Percentiles rank a stretch among this genome's conserved stretches.
phyloP scores from a whole-genome alignment of 2,113 vertebrate genomes.

The Alces alces region DNA sequence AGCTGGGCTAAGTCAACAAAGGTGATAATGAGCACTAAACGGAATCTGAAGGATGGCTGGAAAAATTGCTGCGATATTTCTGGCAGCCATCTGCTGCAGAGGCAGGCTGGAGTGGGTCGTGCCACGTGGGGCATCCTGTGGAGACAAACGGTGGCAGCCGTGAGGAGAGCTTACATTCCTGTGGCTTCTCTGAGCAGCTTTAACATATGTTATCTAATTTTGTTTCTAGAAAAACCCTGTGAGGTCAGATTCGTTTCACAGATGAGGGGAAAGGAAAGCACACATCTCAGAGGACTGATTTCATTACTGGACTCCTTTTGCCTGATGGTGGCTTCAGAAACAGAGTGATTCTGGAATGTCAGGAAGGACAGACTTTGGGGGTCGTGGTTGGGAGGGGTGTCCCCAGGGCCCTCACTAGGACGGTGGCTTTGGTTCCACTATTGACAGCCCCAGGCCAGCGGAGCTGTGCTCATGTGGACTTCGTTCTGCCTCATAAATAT shows the following conservation, averaged over 20 bases:
- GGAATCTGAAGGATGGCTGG: slow-evolving; percentile 60
- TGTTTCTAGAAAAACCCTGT: background rate
- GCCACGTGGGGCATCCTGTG: background rate
- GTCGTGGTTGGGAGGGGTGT: fast-evolving
- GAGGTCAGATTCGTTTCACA: background rate
- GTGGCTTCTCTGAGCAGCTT: background rate
- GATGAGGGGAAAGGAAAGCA: background rate
- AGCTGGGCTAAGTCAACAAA: slow-evolving; percentile 63
- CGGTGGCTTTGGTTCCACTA: background rate
- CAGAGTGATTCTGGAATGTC: background rate
- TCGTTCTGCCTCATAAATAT: background rate
- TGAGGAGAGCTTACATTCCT: background rate
- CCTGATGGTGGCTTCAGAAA: background rate
- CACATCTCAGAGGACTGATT: background rate
- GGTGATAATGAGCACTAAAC: slow-evolving; percentile 63
- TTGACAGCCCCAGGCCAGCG: background rate
- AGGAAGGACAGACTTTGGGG: background rate
- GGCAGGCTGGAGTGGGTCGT: background rate
- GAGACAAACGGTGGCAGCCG: background rate
- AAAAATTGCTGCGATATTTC: slow-evolving; percentile 52
- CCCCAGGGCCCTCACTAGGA: background rate
- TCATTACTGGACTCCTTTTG: background rate
- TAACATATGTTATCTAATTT: background rate
- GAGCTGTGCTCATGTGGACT: background rate
- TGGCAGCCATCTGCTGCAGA: slow-evolving; percentile 40